Percentiles rank a stretch among this genome's conserved stretches.
Evolutionary conservation across 2,888 invertebrate genomes (phyloP).

Genomic region (Baronia brevicornis): DNA sequence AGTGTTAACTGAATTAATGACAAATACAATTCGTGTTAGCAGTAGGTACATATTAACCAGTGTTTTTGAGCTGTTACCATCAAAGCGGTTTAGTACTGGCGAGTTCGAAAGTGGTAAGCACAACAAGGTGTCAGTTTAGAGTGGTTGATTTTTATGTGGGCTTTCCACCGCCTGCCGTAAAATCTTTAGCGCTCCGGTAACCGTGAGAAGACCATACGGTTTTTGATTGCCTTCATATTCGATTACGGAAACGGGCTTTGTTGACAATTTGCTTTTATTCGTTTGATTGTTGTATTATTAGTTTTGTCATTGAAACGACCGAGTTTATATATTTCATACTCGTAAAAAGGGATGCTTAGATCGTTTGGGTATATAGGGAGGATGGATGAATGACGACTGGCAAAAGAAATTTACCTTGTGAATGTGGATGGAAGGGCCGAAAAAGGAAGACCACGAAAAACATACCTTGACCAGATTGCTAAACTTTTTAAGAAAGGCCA

Average conservation of each 20-base stretch:
- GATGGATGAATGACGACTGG: too few relatives aligned
- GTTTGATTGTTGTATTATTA: constrained; percentile 1
- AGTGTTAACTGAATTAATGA: constrained; percentile 63
- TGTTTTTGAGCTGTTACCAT: constrained; percentile 3
- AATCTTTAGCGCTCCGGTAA: constrained; percentile 31
- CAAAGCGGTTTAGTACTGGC: constrained; percentile 4
- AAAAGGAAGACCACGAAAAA: too few relatives aligned
- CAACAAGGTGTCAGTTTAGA: constrained; percentile 20
- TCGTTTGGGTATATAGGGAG: too few relatives aligned
- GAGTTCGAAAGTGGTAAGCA: constrained; percentile 3
- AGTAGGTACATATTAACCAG: constrained; percentile 27
- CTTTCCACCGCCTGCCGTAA: constrained; percentile 27
- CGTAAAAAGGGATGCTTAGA: too few relatives aligned
- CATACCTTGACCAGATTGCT: too few relatives aligned
- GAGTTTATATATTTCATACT: too few relatives aligned
- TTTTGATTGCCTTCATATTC: constrained; percentile 6
- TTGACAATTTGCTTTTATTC: constrained; percentile 17
- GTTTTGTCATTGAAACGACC: neutral
- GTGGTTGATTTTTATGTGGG: constrained; percentile 27
- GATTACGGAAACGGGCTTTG: constrained; percentile 9
- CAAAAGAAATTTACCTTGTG: too few relatives aligned
- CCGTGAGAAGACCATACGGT: constrained; percentile 24
- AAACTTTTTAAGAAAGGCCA: too few relatives aligned
- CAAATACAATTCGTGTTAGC: constrained; percentile 46
- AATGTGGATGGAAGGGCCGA: too few relatives aligned